A percentile compares a stretch with the other conserved stretches of the same genome.
Conservation (phyloP, 2,797 vertebrate species). For the Acanthurus leucopareius region DNA sequence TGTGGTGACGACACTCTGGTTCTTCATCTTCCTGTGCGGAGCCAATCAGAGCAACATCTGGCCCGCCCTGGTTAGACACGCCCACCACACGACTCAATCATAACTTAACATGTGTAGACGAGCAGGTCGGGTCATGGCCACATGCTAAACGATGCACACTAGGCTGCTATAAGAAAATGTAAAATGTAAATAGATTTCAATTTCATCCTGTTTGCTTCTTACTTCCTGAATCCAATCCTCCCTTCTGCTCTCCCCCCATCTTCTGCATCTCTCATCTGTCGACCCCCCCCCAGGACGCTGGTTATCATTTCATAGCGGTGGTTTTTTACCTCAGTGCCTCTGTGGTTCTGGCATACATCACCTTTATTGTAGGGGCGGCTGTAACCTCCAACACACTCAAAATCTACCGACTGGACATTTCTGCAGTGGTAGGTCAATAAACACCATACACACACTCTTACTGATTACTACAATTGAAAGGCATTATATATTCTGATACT, state of each 20-base stretch:
- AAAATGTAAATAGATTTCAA: too few relatives aligned
- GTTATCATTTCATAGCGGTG: constrained; percentile 76
- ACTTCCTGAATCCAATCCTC: not conserved
- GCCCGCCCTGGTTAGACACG: constrained; percentile 79
- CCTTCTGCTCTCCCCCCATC: not conserved
- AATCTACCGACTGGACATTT: constrained; percentile 73
- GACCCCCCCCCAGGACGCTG: constrained; percentile 69
- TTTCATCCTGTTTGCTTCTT: not conserved
- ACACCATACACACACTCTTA: not conserved
- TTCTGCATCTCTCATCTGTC: not conserved
- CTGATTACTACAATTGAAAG: not conserved
- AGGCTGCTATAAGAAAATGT: too few relatives aligned
- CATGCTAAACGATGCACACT: too few relatives aligned
- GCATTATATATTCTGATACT: not conserved
- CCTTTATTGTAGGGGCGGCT: accelerated
- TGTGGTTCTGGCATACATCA: constrained; percentile 70
- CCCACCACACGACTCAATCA: not conserved
- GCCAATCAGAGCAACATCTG: constrained; percentile 79
- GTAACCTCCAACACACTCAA: too few relatives aligned
- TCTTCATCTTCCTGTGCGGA: constrained; percentile 84
- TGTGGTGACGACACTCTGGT: constrained; percentile 85
- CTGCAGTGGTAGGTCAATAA: constrained; percentile 79
- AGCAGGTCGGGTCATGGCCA: not conserved
- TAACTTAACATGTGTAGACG: too few relatives aligned
- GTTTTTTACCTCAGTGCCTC: constrained; percentile 84